phyloP scores from a whole-genome alignment of 2,113 vertebrate genomes.

The Melanocharis versteri region DNA sequence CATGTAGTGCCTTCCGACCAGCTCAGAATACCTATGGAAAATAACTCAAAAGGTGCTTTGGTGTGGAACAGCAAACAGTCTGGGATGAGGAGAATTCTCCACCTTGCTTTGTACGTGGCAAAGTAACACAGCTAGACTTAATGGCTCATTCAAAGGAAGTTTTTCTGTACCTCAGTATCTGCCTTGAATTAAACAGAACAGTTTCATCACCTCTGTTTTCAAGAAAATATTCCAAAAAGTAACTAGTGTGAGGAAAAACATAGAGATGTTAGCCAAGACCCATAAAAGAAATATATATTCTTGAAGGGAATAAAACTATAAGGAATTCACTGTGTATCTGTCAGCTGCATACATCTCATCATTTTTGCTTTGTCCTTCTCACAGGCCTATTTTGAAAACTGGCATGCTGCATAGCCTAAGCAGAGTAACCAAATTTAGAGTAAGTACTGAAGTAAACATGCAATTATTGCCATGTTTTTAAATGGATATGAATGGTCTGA shows the following conservation, averaged over 20 bases:
- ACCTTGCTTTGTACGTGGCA: constrained; percentile 10
- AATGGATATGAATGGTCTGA: constrained; percentile 33
- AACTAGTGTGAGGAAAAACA: constrained; percentile 38
- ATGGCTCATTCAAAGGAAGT: constrained; percentile 4
- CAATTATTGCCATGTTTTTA: constrained; percentile 64
- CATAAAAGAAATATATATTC: constrained; percentile 49
- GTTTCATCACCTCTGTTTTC: constrained; percentile 17
- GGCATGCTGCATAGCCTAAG: constrained; percentile 57
- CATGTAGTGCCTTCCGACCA: neutral
- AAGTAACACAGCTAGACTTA: constrained; percentile 12
- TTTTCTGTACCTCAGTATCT: constrained; percentile 37
- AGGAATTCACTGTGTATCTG: constrained; percentile 20
- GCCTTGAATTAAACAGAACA: constrained; percentile 51
- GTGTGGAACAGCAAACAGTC: constrained; percentile 44
- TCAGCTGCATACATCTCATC: constrained; percentile 12
- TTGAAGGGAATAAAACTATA: constrained; percentile 19
- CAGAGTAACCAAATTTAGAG: constrained; percentile 50
- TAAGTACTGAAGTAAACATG: constrained; percentile 58
- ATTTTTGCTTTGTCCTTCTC: constrained; percentile 28
- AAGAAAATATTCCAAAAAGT: constrained; percentile 47
- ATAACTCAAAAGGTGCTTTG: constrained; percentile 57
- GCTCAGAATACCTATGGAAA: constrained; percentile 42
- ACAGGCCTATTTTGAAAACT: constrained; percentile 52
- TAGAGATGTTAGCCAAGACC: constrained; percentile 54
- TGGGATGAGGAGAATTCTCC: constrained; percentile 16